Percentiles rank a stretch among this genome's conserved stretches.
Evolutionary conservation across 2,113 vertebrate species (phyloP).

Genomic region (Salvelinus namaycush): DNA sequence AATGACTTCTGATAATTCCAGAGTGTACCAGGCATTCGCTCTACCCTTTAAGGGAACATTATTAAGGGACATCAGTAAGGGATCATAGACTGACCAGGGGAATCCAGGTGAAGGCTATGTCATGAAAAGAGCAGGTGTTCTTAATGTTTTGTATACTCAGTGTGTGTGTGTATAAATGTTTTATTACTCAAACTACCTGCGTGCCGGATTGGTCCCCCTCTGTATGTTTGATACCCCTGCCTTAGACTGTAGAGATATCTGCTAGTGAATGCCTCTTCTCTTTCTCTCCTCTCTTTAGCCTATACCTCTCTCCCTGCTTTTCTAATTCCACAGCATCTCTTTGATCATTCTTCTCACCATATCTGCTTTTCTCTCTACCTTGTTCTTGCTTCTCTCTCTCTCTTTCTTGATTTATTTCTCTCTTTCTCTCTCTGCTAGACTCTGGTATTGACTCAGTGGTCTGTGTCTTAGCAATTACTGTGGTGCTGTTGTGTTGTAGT

Average conservation of each 20-base stretch:
- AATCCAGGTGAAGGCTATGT: no score
- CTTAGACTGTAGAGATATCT: slow-evolving; percentile 42
- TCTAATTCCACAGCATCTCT: slow-evolving; percentile 12
- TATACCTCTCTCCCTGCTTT: slow-evolving; percentile 13
- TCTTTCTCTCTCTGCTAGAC: slow-evolving; percentile 66
- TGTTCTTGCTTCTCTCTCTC: slow-evolving; percentile 41
- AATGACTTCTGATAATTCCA: no score
- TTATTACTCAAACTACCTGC: no score
- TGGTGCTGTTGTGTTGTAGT: slow-evolving; percentile 88
- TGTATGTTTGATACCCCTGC: no score
- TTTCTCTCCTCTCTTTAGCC: slow-evolving; percentile 5
- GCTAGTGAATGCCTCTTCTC: slow-evolving; percentile 65
- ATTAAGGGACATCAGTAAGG: no score
- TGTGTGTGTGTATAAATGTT: no score
- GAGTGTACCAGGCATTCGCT: no score
- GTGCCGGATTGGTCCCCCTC: no score
- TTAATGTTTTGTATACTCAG: no score
- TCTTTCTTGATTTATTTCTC: slow-evolving; percentile 25
- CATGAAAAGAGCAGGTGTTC: no score
- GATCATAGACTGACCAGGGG: no score
- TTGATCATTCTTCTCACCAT: neutral
- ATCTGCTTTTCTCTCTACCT: slow-evolving; percentile 26
- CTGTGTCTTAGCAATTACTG: slow-evolving; percentile 87
- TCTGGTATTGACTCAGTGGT: slow-evolving; percentile 82
- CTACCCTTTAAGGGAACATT: no score